Conservation (phyloP, 2,888 invertebrate species). For the Glomeris marginata region DNA sequence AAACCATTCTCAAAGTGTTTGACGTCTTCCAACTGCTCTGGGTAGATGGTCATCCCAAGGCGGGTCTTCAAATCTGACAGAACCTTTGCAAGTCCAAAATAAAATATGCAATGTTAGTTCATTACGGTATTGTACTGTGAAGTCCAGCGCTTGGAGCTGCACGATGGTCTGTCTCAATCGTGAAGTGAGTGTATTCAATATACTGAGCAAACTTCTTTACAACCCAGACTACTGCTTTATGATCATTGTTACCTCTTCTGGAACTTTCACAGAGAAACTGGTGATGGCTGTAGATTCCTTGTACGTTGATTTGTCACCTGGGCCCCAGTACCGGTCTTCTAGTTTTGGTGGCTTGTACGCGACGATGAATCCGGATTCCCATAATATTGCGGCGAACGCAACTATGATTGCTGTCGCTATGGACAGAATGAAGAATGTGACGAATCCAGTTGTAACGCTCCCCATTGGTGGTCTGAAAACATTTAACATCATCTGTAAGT, state of each 20-base stretch:
- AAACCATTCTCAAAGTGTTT: slow-evolving; percentile 67
- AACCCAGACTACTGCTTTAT: neutral
- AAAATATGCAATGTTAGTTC: neutral
- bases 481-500: no score
- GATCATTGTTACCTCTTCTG: slow-evolving; percentile 1
- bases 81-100: slow-evolving; percentile 30
- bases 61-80: slow-evolving; percentile 38
- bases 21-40: slow-evolving; percentile 32
- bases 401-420: no score
- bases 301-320: slow-evolving; percentile 3
- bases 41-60: slow-evolving; percentile 23
- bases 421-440: no score
- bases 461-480: no score
- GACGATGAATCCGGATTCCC: no score
- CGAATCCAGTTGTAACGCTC: no score
- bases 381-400: no score
- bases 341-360: neutral
- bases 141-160: no score
- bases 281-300: slow-evolving; percentile 5
- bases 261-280: slow-evolving; percentile 6
- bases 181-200: neutral
- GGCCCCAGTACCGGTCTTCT: slow-evolving; percentile 7
- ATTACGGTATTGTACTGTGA: neutral
- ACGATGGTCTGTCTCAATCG: no score
- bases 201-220: neutral